These are phyloP conservation scores for Charanyca ferruginea DNA, from an alignment of 2,888 invertebrate species.

Conservation along the genomic window DNA sequence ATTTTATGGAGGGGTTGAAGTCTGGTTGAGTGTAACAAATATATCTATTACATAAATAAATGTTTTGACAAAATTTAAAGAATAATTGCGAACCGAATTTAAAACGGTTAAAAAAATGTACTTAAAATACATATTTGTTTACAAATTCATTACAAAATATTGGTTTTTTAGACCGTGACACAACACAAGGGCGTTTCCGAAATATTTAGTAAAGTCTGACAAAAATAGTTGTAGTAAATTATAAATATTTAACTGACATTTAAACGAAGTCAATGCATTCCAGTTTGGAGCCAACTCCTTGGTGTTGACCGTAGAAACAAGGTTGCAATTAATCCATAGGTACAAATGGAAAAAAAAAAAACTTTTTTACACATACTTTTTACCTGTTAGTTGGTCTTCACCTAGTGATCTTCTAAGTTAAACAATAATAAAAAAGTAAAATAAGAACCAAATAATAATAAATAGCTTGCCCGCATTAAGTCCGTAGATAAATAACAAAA, in stretches of 20 bases:
- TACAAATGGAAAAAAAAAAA: neutral
- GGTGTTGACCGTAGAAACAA: constrained; percentile 3
- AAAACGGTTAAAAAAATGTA: too few species aligned
- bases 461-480: neutral
- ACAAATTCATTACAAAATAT: constrained; percentile 7
- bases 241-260: constrained; percentile 33
- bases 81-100: too few species aligned
- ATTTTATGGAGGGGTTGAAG: neutral
- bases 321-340: constrained; percentile 1
- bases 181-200: constrained; percentile 23
- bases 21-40: neutral
- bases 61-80: neutral
- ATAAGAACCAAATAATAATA: neutral
- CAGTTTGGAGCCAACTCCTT: constrained; percentile 34
- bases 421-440: neutral
- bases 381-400: too few species aligned
- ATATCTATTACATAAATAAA: neutral
- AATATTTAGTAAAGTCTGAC: constrained; percentile 23
- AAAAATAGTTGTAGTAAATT: constrained; percentile 35
- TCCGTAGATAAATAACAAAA: neutral
- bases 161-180: constrained; percentile 4
- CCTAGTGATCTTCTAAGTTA: neutral
- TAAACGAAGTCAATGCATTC: constrained; percentile 31
- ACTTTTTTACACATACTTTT: neutral
- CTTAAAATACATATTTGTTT: too few species aligned